Evolutionary conservation across 2,888 invertebrate genomes (phyloP), one percentile per base, ranked within the genome.

Genomic region (Pristionchus maxplancki): DNA sequence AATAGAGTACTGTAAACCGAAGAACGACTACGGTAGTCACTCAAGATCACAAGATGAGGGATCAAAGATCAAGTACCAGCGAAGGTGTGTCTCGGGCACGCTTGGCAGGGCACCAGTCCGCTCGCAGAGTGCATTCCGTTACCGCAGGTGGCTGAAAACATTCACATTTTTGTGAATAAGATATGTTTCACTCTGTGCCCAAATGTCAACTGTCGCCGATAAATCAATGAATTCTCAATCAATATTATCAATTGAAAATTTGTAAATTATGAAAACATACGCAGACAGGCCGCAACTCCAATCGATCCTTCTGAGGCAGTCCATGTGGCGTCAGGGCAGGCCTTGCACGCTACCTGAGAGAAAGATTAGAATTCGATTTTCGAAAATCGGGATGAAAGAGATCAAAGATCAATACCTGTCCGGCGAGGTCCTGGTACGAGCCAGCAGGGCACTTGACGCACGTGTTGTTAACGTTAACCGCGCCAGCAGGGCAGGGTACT

Each of bases 401-500:
- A 82, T 53, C 53, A 82, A 31, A 24, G 74, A 78, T 44, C 44
- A 44, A 44, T 8, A 97, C 97, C 92, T 78, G 97, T 8, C 94
- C 94, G 11, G 89, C 85, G 37, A 92, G 91, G 89, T 93, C 93
- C 89, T 92, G 98, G 95, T 97, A 98, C 89, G 96, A 97, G 90
- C 97, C 97, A 95, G 97, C 97, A 92, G 97, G 97, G 95, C 98
- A 98, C 90, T 96, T 96, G 85, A 97, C 96, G 94, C 98, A 98
- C 95, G 96, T 96, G 94, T 97, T 97, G 95, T 98, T 97, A 93
- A 97, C 97, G 92, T 97, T 97, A 94, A 97, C 98, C 0, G 98
- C 98, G 93, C 99, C 99, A 92, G 98, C 98, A 13, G 99, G 98
- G 95, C 99, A 99, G 94, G 98, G 97, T 90, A 98, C 97, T 44